A percentile compares a stretch with the other conserved stretches of the same genome.
These are phyloP conservation scores for Troides oblongomaculatus DNA, from an alignment of 2,888 invertebrate genomes.

Conservation along the genomic window DNA sequence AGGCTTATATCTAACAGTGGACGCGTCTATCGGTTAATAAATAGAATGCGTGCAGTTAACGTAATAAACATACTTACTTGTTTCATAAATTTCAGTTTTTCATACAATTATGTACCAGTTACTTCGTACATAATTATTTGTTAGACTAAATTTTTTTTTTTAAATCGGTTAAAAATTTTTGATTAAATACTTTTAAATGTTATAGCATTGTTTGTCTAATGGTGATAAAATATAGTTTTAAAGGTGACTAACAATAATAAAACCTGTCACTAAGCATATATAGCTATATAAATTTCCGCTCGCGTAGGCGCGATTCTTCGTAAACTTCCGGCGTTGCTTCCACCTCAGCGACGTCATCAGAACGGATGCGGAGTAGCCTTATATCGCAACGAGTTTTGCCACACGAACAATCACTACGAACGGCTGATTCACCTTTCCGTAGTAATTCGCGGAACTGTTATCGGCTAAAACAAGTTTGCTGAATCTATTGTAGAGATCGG, in stretches of 20 bases:
- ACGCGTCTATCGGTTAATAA: neutral
- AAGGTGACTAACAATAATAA: too few relatives aligned
- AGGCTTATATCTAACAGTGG: too few relatives aligned
- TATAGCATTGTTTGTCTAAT: too few relatives aligned
- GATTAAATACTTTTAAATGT: too few relatives aligned
- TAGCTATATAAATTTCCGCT: slow-evolving; percentile 44
- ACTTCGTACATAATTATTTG: too few relatives aligned
- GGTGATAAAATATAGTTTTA: too few relatives aligned
- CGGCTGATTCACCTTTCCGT: slow-evolving; percentile 47
- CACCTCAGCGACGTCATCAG: slow-evolving; percentile 46
- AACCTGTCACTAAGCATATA: neutral
- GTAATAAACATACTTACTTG: neutral
- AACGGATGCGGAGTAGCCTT: slow-evolving; percentile 62
- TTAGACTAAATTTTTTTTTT: too few relatives aligned
- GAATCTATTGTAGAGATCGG: slow-evolving; percentile 29
- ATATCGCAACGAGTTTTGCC: slow-evolving; percentile 60
- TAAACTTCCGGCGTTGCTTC: slow-evolving; percentile 63
- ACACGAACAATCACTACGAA: slow-evolving; percentile 44
- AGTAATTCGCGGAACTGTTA: slow-evolving; percentile 38
- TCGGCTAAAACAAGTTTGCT: slow-evolving; percentile 29
- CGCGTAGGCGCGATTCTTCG: slow-evolving; percentile 55
- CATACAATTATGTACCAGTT: too few relatives aligned
- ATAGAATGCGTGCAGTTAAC: neutral
- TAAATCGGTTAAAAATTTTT: too few relatives aligned
- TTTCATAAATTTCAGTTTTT: neutral